phyloP scores from a whole-genome alignment of 2,113 vertebrate species.

The Poeciliopsis prolifica region DNA sequence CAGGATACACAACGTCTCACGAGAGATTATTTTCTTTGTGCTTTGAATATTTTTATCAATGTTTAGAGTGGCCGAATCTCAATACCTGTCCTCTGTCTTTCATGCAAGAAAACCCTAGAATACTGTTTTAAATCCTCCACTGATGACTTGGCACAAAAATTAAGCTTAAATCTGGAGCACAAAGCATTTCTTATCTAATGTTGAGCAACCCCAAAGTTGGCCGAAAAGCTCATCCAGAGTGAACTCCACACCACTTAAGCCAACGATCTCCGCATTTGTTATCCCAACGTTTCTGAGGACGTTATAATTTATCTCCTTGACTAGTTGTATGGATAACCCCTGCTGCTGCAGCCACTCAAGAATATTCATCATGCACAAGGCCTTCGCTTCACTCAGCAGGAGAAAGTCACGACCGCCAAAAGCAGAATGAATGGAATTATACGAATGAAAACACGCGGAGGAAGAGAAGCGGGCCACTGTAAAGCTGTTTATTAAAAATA shows the following conservation, averaged over 20 bases:
- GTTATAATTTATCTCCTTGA: conserved; percentile 37
- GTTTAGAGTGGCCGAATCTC: background rate
- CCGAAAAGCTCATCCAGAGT: conserved; percentile 34
- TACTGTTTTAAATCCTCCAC: too few relatives aligned
- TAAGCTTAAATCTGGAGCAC: conserved; percentile 16
- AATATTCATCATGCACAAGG: conserved; percentile 33
- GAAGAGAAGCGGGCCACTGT: background rate
- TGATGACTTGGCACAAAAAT: conserved; percentile 19
- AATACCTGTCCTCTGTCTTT: background rate
- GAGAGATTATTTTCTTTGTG: background rate
- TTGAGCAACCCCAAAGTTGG: conserved; percentile 47
- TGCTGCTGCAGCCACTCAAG: conserved; percentile 36
- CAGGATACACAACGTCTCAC: background rate
- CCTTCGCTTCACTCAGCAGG: conserved; percentile 19
- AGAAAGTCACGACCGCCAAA: conserved; percentile 26
- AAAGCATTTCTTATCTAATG: conserved; percentile 49
- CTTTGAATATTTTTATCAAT: background rate
- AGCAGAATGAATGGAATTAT: conserved; percentile 11
- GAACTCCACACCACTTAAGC: conserved; percentile 10
- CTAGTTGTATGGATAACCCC: conserved; percentile 26
- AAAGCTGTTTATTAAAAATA: conserved; percentile 69
- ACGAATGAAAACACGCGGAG: background rate
- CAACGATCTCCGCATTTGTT: conserved; percentile 22
- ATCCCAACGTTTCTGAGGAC: conserved; percentile 36
- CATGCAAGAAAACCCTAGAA: background rate